Base-by-base conservation (phyloP, 2,797 vertebrate genomes). In the Nannoperca australis region DNA sequence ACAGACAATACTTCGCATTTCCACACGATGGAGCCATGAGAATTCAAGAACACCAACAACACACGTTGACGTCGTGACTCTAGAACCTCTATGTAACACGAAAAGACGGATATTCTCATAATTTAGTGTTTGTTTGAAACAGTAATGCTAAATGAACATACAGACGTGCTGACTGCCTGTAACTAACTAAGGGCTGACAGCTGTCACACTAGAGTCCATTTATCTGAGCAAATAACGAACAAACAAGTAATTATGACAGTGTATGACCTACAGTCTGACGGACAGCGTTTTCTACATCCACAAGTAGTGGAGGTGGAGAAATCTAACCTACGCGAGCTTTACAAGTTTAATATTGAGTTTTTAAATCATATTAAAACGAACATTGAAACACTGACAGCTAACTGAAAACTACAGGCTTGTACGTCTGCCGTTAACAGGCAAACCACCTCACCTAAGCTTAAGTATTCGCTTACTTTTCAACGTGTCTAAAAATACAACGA, bases 21-120 rank as follows among this genome's bases (percentile, higher is more conserved):
- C 60, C 76, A 83, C 76, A 34, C 0, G 70, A 51, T 60, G 70
- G 63, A 18, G 78, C 50, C n/a, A 71, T 24, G 9, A 5, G 1
- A 44, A 34, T 4, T 17, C 17, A 55, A 30, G 2, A 79, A 49
- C 47, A 69, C 27, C 0, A 73, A 66, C 14, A 64, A 44, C 9
- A 4, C 15, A 5, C 6, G 20, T 5, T 36, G 8, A 38, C 9
- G 1, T 40, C 2, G 7, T 7, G 1, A 50, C 38, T 20, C 22
- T 11, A 47, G 15, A 34, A 55, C 45, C 20, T 18, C 2, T 58
- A 36, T 17, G 17, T 36, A 27, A 45, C 17, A 49, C 54, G 24
- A 7, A 44, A 34, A 32, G n/a, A 34, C 47, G 34, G 34, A 32
- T 59, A 40, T 13, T 1, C 22, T 44, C 34, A 4, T 34, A 34